These are phyloP conservation scores for Pandemis cinnamomeana DNA, from an alignment of 2,888 invertebrate species.

Conservation along the genomic window DNA sequence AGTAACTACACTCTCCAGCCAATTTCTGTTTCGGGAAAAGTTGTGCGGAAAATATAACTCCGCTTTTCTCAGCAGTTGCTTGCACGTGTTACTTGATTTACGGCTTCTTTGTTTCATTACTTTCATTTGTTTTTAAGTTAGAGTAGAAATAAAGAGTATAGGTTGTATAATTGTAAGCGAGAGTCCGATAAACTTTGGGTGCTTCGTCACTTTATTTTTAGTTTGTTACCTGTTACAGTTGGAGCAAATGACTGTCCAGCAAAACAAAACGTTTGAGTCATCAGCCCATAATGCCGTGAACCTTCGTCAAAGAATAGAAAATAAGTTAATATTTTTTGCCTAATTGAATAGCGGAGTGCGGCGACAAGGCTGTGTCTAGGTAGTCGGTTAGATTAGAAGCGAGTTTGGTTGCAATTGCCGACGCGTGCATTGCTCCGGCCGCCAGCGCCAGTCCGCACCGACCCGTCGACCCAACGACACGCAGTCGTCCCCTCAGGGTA, in stretches of 20 bases:
- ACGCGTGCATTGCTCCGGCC: conserved; percentile 38
- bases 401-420: conserved; percentile 34
- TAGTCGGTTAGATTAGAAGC: conserved; percentile 25
- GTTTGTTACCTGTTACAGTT: not conserved
- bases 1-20: not conserved
- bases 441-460: conserved; percentile 53
- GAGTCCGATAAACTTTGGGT: not conserved
- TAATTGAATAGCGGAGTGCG: conserved; percentile 25
- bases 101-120: conserved; percentile 1
- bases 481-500: conserved; percentile 57
- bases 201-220: not conserved
- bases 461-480: conserved; percentile 67
- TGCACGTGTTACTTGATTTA: conserved; percentile 31
- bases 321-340: conserved; percentile 20
- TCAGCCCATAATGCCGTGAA: not conserved
- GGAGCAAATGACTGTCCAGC: not conserved
- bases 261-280: conserved; percentile 3
- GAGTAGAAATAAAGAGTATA: not conserved
- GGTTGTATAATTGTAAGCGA: not conserved
- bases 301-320: not conserved
- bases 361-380: conserved; percentile 19
- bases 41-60: conserved; percentile 15
- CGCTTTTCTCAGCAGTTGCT: conserved; percentile 24
- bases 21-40: conserved; percentile 11
- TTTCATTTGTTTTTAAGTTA: not conserved